Conservation (phyloP, 2,888 invertebrate genomes). For the Chymomyza caudatula region DNA sequence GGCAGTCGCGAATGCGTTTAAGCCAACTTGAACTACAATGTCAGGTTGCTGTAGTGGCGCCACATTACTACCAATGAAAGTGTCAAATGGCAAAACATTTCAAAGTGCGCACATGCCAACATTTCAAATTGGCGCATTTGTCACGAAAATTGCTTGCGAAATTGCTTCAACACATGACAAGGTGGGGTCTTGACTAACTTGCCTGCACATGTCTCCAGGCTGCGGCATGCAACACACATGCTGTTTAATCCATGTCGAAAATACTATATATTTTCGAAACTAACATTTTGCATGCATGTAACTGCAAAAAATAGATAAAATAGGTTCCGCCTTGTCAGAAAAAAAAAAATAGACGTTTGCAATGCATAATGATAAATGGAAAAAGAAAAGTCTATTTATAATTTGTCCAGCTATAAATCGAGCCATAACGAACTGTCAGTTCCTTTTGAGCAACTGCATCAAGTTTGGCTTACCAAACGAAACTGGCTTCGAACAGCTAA, state of each 20-base stretch:
- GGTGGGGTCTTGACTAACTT: background rate
- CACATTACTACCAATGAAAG: conserved; percentile 38
- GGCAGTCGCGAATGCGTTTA: background rate
- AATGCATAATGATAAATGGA: background rate
- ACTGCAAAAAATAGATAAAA: background rate
- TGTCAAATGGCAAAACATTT: conserved; percentile 20
- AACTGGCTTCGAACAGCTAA: background rate
- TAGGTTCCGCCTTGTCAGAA: background rate
- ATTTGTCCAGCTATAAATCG: background rate
- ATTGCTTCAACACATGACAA: background rate
- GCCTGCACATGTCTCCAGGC: background rate
- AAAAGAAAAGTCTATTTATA: background rate
- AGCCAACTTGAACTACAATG: background rate
- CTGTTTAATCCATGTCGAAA: background rate
- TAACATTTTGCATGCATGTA: background rate
- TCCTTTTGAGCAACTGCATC: conserved; percentile 2
- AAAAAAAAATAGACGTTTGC: too few species aligned
- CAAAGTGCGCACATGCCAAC: conserved; percentile 9
- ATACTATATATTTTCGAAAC: too few species aligned
- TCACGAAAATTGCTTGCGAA: conserved; percentile 16
- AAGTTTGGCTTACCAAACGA: background rate
- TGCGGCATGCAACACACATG: background rate
- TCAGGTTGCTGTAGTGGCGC: background rate
- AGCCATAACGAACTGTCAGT: conserved; percentile 35
- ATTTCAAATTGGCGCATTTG: conserved; percentile 2